Evolutionary conservation across 2,888 invertebrate genomes (phyloP), one percentile per base, ranked within the genome.

Genomic region (Trichopria drosophilae): DNA sequence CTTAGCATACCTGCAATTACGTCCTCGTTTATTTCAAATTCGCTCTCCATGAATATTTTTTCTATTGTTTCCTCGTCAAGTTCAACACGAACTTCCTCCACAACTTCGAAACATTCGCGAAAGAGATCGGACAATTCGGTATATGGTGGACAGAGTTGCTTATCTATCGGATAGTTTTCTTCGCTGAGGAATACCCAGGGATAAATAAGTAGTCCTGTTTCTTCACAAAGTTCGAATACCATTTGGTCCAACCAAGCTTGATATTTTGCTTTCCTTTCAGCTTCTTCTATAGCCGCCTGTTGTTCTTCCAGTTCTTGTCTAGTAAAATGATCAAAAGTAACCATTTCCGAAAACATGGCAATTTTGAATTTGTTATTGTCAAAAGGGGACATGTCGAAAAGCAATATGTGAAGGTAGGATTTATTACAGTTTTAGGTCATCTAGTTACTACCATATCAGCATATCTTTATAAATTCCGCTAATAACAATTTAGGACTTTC

Each of bases 181-280:
- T 67, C 65, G 47, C 68, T 65, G 7, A 56, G 48, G 44, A 72
- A 70, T 1, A 68, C 59, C 69, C 71, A 70, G 1, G 72, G 72
- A 24, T 63, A 68, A 3, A 72, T 39, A 9, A 72, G 20, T 12
- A 72, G 35, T 1, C 62, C 61, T 0, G 67, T 70, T 15, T 66
- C 60, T 46, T 72, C 72, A 56, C 64, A 63, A 12, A 72, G 57
- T 34, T 72, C 71, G 43, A 60, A 52, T 61, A 60, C 63, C 66
- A 68, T 64, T 32, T 70, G 67, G 2, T 52, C 56, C 46, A 72
- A 46, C 47, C 62, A 71, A 4, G 51, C 58, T 47, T 72, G 66
- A 55, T 71, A 65, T 47, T 59, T 68, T 7, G 57, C 60, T 24
- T 34, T 51, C 16, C 41, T 56, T 37, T 66, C 64, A 1, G 63